Percentiles rank a stretch among this genome's conserved stretches.
Evolutionary conservation across 2,797 vertebrate species (phyloP).

Genomic region (Alcedo quadribrachys): DNA sequence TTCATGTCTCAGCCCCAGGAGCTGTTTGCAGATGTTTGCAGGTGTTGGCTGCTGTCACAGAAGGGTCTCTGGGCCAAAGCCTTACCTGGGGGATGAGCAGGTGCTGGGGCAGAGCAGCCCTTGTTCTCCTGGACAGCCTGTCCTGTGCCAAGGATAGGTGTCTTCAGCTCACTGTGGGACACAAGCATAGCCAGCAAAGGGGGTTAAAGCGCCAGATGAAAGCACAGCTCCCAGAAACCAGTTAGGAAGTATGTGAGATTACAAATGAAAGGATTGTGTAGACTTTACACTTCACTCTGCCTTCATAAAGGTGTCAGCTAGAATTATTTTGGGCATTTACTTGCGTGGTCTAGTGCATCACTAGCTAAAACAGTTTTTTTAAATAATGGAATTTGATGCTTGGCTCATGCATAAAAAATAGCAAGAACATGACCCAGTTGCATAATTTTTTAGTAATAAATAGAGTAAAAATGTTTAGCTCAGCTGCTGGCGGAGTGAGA

Average conservation of each 20-base stretch:
- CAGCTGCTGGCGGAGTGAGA: slow-evolving; percentile 10
- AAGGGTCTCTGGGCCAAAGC: not conserved
- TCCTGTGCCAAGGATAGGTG: accelerated
- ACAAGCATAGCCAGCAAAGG: not conserved
- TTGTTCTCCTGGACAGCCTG: accelerated
- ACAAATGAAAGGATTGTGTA: slow-evolving; percentile 49
- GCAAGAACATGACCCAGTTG: slow-evolving; percentile 63
- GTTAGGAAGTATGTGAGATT: not conserved
- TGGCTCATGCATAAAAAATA: slow-evolving; percentile 68
- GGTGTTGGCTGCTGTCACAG: not conserved
- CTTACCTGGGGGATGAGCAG: not conserved
- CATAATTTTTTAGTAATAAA: slow-evolving; percentile 71
- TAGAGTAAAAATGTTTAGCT: slow-evolving; percentile 52
- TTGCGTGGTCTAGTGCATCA: slow-evolving; percentile 66
- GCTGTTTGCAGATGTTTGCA: not conserved
- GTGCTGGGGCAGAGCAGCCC: not conserved
- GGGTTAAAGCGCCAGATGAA: not conserved
- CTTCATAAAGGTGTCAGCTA: slow-evolving; percentile 66
- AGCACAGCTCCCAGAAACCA: not conserved
- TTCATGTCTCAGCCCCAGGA: accelerated
- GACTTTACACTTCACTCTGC: slow-evolving; percentile 59
- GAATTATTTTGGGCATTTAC: slow-evolving; percentile 69
- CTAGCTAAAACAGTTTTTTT: slow-evolving; percentile 56
- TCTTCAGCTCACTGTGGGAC: accelerated
- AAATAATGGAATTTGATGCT: slow-evolving; percentile 67